phyloP scores from a whole-genome alignment of 1,140 invertebrate species.

The Bombus waltoni region DNA sequence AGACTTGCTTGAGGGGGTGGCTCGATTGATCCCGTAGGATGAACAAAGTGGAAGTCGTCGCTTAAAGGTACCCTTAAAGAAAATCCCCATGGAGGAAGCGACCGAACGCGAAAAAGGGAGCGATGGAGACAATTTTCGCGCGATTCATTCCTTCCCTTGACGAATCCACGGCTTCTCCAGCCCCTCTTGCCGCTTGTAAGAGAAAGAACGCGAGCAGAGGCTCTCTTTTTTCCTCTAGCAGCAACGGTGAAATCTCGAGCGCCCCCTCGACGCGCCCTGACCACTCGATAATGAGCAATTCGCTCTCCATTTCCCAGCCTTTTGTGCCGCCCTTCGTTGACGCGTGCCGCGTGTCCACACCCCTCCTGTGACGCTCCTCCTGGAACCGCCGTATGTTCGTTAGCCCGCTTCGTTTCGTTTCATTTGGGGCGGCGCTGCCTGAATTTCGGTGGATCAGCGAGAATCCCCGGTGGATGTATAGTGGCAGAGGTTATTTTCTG shows the following conservation, averaged over 20 bases:
- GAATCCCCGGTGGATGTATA: neutral
- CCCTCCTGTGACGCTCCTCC: constrained; percentile 31
- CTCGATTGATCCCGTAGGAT: constrained; percentile 50
- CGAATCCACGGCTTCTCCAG: constrained; percentile 17
- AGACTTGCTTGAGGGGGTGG: neutral
- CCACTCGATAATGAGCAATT: constrained; percentile 78
- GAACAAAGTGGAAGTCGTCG: constrained; percentile 21
- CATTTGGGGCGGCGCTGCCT: constrained; percentile 1
- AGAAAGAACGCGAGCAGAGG: neutral
- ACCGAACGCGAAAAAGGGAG: constrained; percentile 8
- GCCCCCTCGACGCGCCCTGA: constrained; percentile 55
- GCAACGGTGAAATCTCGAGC: constrained; percentile 59
- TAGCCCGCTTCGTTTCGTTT: constrained; percentile 47
- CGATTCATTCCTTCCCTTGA: constrained; percentile 58
- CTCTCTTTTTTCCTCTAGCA: constrained; percentile 29
- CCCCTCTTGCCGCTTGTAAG: neutral
- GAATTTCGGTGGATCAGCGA: constrained; percentile 45
- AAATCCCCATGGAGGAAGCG: constrained; percentile 32
- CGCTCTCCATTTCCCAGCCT: constrained; percentile 76
- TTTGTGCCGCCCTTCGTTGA: constrained; percentile 71
- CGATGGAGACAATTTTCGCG: constrained; percentile 63
- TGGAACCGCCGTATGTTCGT: constrained; percentile 63
- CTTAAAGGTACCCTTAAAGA: constrained; percentile 12
- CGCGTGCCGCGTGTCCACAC: constrained; percentile 61
- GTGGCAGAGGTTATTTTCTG: neutral